phyloP scores from a whole-genome alignment of 2,888 invertebrate genomes.

The Dynastes hyllus region DNA sequence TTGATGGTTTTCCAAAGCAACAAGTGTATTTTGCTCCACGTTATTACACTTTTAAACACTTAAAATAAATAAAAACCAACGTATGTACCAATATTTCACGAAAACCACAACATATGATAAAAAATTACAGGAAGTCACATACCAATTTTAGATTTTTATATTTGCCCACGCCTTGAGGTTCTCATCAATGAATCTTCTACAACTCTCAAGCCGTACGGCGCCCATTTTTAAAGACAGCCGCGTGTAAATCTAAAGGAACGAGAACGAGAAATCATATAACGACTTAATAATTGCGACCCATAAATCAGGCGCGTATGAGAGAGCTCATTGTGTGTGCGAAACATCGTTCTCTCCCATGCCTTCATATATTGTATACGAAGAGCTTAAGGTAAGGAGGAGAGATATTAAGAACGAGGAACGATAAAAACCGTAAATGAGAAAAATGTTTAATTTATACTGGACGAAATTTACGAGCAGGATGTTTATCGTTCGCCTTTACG shows the following conservation, averaged over 20 bases:
- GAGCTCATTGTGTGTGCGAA: slow-evolving; percentile 30
- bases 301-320: slow-evolving; percentile 42
- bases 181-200: no score
- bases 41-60: no score
- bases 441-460: slow-evolving; percentile 34
- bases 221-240: not conserved
- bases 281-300: slow-evolving; percentile 42
- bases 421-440: slow-evolving; percentile 32
- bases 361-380: not conserved
- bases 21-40: no score
- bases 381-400: slow-evolving; percentile 36
- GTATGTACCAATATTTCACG: no score
- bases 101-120: no score
- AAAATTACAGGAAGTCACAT: no score
- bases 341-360: slow-evolving; percentile 25
- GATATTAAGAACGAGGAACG: slow-evolving; percentile 38
- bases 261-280: slow-evolving; percentile 33
- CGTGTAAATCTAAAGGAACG: slow-evolving; percentile 12
- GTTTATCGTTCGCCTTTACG: slow-evolving; percentile 32
- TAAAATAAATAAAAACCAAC: no score
- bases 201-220: no score
- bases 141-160: no score
- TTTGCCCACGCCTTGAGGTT: no score
- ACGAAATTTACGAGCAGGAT: slow-evolving; percentile 34
- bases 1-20: no score